phyloP scores from a whole-genome alignment of 2,888 invertebrate species.

The Meghimatium bilineatum region DNA sequence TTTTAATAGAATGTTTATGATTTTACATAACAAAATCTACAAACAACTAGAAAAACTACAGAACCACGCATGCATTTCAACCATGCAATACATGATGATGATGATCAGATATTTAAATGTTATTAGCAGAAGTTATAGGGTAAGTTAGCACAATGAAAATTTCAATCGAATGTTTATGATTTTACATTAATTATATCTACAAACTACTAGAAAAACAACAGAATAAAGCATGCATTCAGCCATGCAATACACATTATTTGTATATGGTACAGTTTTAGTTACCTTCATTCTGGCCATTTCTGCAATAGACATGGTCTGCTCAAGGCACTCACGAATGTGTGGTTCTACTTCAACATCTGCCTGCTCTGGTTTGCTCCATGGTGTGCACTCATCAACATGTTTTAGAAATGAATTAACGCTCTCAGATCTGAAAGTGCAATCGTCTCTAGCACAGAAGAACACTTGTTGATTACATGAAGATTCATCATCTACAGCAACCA shows the following conservation, averaged over 20 bases:
- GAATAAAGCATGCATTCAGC: conserved; percentile 18
- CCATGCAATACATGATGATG: too few relatives aligned
- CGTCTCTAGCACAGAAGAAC: conserved; percentile 63
- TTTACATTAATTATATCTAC: too few relatives aligned
- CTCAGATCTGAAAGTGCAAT: conserved; percentile 63
- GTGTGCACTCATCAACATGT: conserved; percentile 63
- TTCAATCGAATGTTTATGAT: too few relatives aligned
- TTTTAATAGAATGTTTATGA: too few relatives aligned
- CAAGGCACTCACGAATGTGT: conserved; percentile 50
- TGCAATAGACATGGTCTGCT: conserved; percentile 47
- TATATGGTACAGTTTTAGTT: conserved; percentile 17
- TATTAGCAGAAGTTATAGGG: too few relatives aligned
- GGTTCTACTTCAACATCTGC: conserved; percentile 46
- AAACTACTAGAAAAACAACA: neutral
- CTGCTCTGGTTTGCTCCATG: conserved; percentile 54
- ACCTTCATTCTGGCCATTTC: conserved; percentile 41
- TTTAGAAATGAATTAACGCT: conserved; percentile 58
- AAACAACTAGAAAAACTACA: too few relatives aligned
- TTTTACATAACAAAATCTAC: too few relatives aligned
- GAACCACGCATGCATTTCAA: too few relatives aligned
- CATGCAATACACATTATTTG: conserved; percentile 31
- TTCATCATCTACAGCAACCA: conserved; percentile 51
- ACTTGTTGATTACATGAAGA: conserved; percentile 52
- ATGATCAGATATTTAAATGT: too few relatives aligned
- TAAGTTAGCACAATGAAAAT: too few relatives aligned